phyloP scores from a whole-genome alignment of 1,140 invertebrate species.

The Paracyclopina nana region DNA sequence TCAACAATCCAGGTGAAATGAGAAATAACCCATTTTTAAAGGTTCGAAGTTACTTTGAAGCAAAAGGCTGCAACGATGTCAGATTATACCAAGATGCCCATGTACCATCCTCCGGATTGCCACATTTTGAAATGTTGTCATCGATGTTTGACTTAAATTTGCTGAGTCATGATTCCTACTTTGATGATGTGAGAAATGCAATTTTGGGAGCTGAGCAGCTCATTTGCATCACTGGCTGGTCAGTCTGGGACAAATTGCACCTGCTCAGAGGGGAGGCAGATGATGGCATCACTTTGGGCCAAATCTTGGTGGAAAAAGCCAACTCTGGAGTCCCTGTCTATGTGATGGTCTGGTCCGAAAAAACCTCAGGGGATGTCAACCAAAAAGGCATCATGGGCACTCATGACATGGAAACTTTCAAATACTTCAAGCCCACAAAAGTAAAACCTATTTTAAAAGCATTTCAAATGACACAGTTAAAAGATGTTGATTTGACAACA shows the following conservation, averaged over 20 bases:
- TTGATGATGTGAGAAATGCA: conserved; percentile 19
- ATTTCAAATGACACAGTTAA: no score
- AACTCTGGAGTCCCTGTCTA: conserved; percentile 19
- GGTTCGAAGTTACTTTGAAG: conserved; percentile 16
- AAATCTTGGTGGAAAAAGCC: conserved; percentile 19
- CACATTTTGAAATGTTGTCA: no score
- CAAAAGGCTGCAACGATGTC: conserved; percentile 18
- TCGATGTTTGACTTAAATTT: neutral
- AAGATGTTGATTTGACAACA: no score
- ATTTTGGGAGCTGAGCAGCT: conserved; percentile 19
- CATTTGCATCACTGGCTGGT: conserved; percentile 21
- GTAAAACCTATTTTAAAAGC: no score
- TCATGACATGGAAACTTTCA: conserved; percentile 15
- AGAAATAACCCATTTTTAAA: no score
- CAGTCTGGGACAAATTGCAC: conserved; percentile 19
- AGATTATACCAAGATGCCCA: conserved; percentile 21
- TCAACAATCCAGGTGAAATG: no score
- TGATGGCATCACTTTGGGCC: conserved; percentile 18
- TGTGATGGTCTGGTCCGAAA: conserved; percentile 21
- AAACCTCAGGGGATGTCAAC: conserved; percentile 7
- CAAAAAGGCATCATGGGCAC: conserved; percentile 14
- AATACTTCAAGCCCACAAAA: conserved; percentile 8
- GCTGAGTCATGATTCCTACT: conserved; percentile 16
- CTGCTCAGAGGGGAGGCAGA: conserved; percentile 18
- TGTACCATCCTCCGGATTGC: no score